Evolutionary conservation across 2,113 vertebrate genomes (phyloP).

Genomic region (Tychaedon coryphoeus): DNA sequence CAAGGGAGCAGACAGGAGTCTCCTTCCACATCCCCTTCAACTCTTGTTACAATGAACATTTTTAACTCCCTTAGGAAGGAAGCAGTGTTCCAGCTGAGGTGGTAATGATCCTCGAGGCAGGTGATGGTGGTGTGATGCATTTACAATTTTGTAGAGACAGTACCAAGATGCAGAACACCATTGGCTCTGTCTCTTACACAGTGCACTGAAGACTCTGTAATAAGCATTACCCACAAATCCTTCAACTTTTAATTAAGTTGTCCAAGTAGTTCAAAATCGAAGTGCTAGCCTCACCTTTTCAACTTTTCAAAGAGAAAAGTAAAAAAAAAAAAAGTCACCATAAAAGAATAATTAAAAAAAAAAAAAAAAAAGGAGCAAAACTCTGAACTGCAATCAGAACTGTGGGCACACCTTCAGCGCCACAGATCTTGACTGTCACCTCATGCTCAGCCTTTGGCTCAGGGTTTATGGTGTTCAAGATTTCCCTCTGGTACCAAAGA

Average conservation of each 20-base stretch:
- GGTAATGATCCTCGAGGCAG: neutral
- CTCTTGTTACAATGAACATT: neutral
- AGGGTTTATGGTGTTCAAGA: neutral
- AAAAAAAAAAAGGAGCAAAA: neutral
- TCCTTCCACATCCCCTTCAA: neutral
- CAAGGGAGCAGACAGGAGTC: neutral
- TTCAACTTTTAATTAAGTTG: neutral
- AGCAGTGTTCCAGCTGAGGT: neutral
- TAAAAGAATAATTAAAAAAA: neutral
- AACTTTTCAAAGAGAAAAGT: neutral
- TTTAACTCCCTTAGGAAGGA: neutral
- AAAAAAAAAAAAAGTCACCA: neutral
- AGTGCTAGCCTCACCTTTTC: neutral
- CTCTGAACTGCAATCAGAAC: neutral
- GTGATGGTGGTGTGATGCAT: neutral
- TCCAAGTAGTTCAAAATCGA: neutral
- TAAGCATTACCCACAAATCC: neutral
- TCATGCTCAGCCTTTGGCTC: neutral
- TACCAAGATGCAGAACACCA: accelerated
- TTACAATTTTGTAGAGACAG: neutral
- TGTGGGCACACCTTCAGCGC: neutral
- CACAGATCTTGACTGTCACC: neutral
- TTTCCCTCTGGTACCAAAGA: neutral
- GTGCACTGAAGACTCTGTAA: neutral
- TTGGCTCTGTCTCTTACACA: neutral